phyloP scores from a whole-genome alignment of 37 sponge, comb jelly and placozoan species.

The Lycopodina hypogea region DNA sequence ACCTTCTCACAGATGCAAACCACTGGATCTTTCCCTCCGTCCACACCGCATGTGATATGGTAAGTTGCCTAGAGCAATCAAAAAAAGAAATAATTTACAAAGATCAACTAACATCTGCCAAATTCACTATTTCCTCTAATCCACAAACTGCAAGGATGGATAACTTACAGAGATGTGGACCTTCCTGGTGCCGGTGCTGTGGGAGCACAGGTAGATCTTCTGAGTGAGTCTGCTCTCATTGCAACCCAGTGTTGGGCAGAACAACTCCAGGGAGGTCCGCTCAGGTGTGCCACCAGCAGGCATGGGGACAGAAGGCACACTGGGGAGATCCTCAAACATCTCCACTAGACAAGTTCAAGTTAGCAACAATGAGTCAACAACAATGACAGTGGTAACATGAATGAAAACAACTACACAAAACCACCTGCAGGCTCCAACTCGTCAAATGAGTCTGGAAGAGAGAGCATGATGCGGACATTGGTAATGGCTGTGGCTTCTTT shows the following conservation, averaged over 20 bases:
- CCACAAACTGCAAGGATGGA: too few relatives aligned
- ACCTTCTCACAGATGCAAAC: constrained; percentile 56
- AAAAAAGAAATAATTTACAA: too few relatives aligned
- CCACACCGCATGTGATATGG: constrained; percentile 8
- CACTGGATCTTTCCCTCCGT: constrained; percentile 31
- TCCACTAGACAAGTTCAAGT: constrained; percentile 3
- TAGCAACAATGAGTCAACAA: background rate
- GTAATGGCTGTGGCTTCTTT: constrained; percentile 20
- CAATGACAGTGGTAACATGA: background rate
- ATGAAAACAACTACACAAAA: too few relatives aligned
- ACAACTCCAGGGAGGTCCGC: constrained; percentile 6
- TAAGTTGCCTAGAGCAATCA: constrained; percentile 40
- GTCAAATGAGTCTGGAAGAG: constrained; percentile 29
- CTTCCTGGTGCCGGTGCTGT: constrained; percentile 17
- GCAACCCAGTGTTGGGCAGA: background rate
- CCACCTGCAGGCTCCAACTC: constrained; percentile 16
- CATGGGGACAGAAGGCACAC: background rate
- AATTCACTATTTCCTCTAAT: too few relatives aligned
- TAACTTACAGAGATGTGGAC: constrained; percentile 26
- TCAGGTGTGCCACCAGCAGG: background rate
- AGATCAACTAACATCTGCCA: too few relatives aligned
- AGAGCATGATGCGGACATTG: constrained; percentile 6
- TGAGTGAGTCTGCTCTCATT: background rate
- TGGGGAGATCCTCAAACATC: constrained; percentile 22
- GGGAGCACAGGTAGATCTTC: constrained; percentile 23